Base-by-base conservation (phyloP, 2,888 invertebrate genomes). In the Steinernema hermaphroditum region DNA sequence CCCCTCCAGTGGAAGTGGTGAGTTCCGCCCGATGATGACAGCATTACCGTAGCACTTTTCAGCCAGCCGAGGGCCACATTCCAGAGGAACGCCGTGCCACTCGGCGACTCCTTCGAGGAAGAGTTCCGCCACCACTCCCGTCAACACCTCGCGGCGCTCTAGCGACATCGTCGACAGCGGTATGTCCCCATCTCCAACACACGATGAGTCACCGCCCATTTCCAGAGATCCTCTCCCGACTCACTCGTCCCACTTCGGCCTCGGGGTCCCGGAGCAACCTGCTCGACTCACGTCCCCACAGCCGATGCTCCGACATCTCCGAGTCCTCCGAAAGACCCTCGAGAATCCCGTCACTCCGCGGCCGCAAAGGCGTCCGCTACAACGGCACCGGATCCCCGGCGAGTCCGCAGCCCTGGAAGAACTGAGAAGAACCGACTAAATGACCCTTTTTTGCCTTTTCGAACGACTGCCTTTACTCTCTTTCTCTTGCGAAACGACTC, bases 271-370 rank as follows among this genome's bases (percentile, higher is more conserved):
- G 62, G 9, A 62, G 62, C 62, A 62, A 62, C 34, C 62, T 62
- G 2, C 34, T 62, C 14, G 62, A 62, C 34, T 70, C 91, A 96
- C 83, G 71, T 75, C 9, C 77, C 75, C 19, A 77, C 77, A n/a
- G 80, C 75, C 50, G 37, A 16, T 37, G 62, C 32, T 57, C 70
- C 49, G 75, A 70, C 32, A 16, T 43, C 57, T 69, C 50, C 0
- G 37, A 34, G 14, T 32, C 74, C 1, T 62, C 62, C 32, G 77
- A 78, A 29, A 57, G 75, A 0, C 82, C 80, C 22, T 74, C 82
- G 27, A 72, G 84, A 37, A 83, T 84, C 19, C 84, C 84, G 14
- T 84, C 84, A n/a, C 72, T 84, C 54, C 73, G 84, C 69, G 78
- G 77, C 16, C 76, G 77, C 46, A 83, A 83, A 71, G 77, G 77